Conservation (phyloP, 1,140 invertebrate species). For the Latrodectus geometricus region DNA sequence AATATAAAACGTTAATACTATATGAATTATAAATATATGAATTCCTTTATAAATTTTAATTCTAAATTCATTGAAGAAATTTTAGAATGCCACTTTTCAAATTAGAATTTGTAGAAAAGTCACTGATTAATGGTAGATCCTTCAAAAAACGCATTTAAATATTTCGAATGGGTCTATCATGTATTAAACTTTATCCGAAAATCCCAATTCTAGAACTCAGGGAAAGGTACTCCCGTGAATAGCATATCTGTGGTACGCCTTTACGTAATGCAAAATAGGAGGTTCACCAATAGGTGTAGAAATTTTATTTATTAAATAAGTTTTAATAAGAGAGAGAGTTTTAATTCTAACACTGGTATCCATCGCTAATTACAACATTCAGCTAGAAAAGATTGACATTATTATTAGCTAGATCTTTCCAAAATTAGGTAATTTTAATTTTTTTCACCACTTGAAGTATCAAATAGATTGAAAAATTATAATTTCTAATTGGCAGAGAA, state of each 20-base stretch:
- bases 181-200: constrained; percentile 49
- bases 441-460: background rate
- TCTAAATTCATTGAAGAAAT: too few relatives aligned
- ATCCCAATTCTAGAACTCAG: background rate
- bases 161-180: constrained; percentile 5
- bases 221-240: constrained; percentile 6
- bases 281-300: background rate
- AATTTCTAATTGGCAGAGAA: background rate
- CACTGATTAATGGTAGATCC: constrained; percentile 11
- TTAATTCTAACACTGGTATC: background rate
- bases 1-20: too few relatives aligned
- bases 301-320: constrained; percentile 45
- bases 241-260: constrained; percentile 3
- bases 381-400: background rate
- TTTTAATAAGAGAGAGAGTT: constrained; percentile 33
- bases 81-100: too few relatives aligned
- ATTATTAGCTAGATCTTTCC: background rate
- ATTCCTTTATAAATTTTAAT: too few relatives aligned
- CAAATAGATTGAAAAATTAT: background rate
- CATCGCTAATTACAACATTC: constrained; percentile 34
- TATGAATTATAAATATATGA: too few relatives aligned
- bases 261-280: constrained; percentile 15
- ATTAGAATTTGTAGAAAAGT: background rate
- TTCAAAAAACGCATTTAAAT: background rate
- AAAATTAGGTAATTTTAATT: background rate